These are phyloP conservation scores for Zenarchopterus dispar DNA, from an alignment of 2,797 vertebrate genomes.

Conservation along the genomic window DNA sequence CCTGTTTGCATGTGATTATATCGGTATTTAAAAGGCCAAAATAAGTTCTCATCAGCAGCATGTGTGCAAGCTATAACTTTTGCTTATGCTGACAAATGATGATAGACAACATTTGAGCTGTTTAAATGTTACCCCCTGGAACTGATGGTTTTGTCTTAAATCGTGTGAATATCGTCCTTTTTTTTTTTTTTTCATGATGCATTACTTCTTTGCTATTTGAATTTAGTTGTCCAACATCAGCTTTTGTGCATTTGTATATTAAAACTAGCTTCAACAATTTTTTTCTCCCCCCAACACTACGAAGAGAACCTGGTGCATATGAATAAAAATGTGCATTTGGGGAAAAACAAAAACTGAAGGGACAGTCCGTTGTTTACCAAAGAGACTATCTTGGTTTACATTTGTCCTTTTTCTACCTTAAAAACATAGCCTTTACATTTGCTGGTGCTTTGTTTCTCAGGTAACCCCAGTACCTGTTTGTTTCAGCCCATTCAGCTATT, in stretches of 20 bases:
- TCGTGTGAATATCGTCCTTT: slow-evolving; percentile 42
- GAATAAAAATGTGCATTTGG: slow-evolving; percentile 39
- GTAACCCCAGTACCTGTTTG: slow-evolving; percentile 45
- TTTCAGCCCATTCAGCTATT: slow-evolving; percentile 58
- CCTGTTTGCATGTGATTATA: slow-evolving; percentile 78
- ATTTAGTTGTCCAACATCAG: slow-evolving; percentile 27
- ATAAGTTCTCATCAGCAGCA: slow-evolving; percentile 69
- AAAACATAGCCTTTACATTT: slow-evolving; percentile 57
- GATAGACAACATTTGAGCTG: slow-evolving; percentile 41
- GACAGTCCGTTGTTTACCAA: slow-evolving; percentile 75
- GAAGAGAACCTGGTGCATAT: slow-evolving; percentile 49
- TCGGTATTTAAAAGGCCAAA: slow-evolving; percentile 59
- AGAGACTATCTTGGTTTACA: slow-evolving; percentile 75
- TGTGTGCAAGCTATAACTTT: slow-evolving; percentile 64
- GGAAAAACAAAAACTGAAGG: slow-evolving; percentile 37
- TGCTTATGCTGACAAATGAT: slow-evolving; percentile 60
- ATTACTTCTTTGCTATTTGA: slow-evolving; percentile 27
- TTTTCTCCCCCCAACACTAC: slow-evolving; percentile 13
- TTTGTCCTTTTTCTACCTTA: slow-evolving; percentile 53
- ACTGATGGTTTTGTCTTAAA: slow-evolving; percentile 38
- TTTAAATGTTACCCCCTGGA: slow-evolving; percentile 50
- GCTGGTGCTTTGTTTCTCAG: slow-evolving; percentile 51
- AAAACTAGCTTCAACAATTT: slow-evolving; percentile 40
- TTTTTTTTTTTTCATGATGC: slow-evolving; percentile 1
- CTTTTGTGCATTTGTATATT: slow-evolving; percentile 32